Conservation (phyloP, 2,797 vertebrate genomes). For the Brachyrhaphis roseni region DNA sequence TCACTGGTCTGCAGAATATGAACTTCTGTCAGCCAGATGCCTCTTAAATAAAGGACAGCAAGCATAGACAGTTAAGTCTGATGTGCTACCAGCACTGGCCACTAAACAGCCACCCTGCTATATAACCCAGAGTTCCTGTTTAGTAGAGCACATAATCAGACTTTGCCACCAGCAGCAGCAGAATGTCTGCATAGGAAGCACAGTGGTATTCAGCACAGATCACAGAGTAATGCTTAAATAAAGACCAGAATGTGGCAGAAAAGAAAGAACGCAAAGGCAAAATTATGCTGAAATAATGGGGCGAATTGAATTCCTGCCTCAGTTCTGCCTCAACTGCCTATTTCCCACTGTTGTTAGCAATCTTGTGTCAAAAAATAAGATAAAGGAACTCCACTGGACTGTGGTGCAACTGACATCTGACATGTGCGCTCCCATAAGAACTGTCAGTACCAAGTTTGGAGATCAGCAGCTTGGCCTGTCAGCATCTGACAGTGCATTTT, state of each 20-base stretch:
- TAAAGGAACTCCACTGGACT: constrained; percentile 46
- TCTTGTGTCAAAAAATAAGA: constrained; percentile 60
- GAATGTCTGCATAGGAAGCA: constrained; percentile 67
- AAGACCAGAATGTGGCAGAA: constrained; percentile 6
- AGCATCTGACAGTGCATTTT: constrained; percentile 61
- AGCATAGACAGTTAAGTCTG: constrained; percentile 49
- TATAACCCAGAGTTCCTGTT: constrained; percentile 77
- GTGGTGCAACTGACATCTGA: constrained; percentile 65
- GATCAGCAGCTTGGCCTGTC: constrained; percentile 40
- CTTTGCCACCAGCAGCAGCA: constrained; percentile 82
- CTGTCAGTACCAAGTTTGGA: constrained; percentile 50
- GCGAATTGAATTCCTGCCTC: constrained; percentile 41
- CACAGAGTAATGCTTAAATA: constrained; percentile 46
- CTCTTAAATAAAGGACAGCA: constrained; percentile 48
- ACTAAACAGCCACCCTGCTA: constrained; percentile 71
- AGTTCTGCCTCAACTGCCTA: constrained; percentile 24
- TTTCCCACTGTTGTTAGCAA: constrained; percentile 35
- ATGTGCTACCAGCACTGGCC: constrained; percentile 62
- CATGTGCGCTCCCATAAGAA: constrained; percentile 59
- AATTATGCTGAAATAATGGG: constrained; percentile 29
- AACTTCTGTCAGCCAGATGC: constrained; percentile 58
- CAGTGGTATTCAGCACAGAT: constrained; percentile 38
- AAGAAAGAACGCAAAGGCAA: background rate
- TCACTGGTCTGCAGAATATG: constrained; percentile 32
- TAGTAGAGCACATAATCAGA: constrained; percentile 87